phyloP scores from a whole-genome alignment of 2,797 vertebrate genomes.

The Macropus fuliginosus region DNA sequence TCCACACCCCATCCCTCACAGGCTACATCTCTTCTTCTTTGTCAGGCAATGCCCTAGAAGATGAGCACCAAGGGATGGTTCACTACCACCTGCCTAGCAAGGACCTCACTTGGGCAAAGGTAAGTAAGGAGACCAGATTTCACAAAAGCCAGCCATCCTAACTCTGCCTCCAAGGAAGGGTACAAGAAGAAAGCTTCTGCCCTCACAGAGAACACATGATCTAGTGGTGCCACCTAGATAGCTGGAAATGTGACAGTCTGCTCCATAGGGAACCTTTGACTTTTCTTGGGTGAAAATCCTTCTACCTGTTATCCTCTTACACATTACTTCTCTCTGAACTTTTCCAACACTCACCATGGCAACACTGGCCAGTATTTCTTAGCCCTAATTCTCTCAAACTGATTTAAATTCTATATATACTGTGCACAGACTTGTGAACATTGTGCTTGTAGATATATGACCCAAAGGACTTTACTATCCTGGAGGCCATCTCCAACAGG shows the following conservation, averaged over 20 bases:
- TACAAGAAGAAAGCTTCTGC: neutral
- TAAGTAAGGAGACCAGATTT: constrained; percentile 68
- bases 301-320: neutral
- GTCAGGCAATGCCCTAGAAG: constrained; percentile 93
- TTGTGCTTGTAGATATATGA: neutral
- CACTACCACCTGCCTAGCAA: constrained; percentile 96
- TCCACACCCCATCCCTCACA: neutral
- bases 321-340: neutral
- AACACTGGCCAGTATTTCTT: neutral
- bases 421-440: neutral
- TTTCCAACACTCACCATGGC: neutral
- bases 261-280: too few species aligned
- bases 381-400: neutral
- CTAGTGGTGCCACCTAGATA: neutral
- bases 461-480: neutral
- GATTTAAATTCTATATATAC: neutral
- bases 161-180: neutral
- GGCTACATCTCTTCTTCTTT: neutral
- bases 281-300: neutral
- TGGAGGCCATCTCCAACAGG: neutral
- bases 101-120: constrained; percentile 95
- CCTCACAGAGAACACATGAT: neutral
- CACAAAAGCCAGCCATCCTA: neutral
- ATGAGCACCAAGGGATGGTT: constrained; percentile 97
- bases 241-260: neutral